Evolutionary conservation across 64 coral and sea anemone species (phyloP).

Genomic region (Porites lutea): DNA sequence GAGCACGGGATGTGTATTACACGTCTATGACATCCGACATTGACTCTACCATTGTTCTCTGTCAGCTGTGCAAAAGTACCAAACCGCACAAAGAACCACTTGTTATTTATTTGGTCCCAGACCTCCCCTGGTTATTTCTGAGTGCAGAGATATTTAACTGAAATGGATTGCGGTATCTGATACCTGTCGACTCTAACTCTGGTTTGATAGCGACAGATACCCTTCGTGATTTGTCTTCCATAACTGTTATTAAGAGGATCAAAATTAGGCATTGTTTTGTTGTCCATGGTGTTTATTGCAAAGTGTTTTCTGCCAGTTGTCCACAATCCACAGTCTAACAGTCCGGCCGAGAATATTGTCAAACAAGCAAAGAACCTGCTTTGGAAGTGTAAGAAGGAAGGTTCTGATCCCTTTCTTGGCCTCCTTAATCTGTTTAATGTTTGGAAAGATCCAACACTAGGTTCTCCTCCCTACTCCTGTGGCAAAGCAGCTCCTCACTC

Average conservation of each 20-base stretch:
- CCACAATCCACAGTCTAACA: background rate
- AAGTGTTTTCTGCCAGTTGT: background rate
- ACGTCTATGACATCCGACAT: background rate
- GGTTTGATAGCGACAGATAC: background rate
- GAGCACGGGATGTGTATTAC: background rate
- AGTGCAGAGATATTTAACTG: background rate
- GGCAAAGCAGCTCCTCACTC: background rate
- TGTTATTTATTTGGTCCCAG: background rate
- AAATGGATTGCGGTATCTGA: background rate
- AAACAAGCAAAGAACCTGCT: background rate
- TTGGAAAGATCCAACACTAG: background rate
- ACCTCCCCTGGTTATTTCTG: background rate
- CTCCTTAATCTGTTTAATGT: background rate
- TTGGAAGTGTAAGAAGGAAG: background rate
- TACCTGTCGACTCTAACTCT: background rate
- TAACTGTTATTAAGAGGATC: background rate
- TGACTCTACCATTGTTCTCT: background rate
- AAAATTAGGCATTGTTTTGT: background rate
- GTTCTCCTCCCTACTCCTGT: background rate
- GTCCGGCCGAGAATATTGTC: background rate
- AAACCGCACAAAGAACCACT: conserved; percentile 20
- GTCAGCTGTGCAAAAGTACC: background rate
- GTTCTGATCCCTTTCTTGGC: background rate
- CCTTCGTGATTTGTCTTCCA: background rate
- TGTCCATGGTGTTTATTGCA: background rate